These are phyloP conservation scores for Psilanteris sp. DNA, from an alignment of 1,140 invertebrate species.

Conservation along the genomic window DNA sequence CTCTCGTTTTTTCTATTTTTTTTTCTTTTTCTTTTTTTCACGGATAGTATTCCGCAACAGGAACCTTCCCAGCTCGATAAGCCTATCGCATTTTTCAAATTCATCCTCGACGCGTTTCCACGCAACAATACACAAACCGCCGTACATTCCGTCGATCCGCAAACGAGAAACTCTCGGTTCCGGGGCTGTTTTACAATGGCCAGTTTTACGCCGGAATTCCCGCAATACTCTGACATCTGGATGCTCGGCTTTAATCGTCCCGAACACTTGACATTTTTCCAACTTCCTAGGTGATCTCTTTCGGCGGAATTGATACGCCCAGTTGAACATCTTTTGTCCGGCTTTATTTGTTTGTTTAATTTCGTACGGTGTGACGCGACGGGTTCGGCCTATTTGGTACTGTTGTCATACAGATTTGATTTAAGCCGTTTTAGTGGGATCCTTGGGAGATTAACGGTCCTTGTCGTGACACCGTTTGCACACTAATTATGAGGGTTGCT, in stretches of 20 bases:
- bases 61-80: constrained; percentile 55
- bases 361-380: constrained; percentile 4
- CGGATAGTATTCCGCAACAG: constrained; percentile 36
- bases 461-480: constrained; percentile 1
- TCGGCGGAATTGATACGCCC: constrained; percentile 17
- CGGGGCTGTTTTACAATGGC: constrained; percentile 47
- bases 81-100: constrained; percentile 66
- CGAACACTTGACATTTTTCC: constrained; percentile 40
- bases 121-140: constrained; percentile 50
- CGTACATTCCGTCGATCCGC: constrained; percentile 36
- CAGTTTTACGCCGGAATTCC: constrained; percentile 24
- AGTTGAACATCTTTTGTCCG: constrained; percentile 25
- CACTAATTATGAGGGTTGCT: constrained; percentile 12
- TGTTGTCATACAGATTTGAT: constrained; percentile 17
- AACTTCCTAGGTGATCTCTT: constrained; percentile 39
- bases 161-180: constrained; percentile 23
- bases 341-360: constrained; percentile 45
- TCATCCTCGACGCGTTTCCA: constrained; percentile 63
- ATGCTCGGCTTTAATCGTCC: constrained; percentile 20
- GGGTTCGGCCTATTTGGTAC: constrained; percentile 6
- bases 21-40: too few relatives aligned
- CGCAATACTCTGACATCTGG: constrained; percentile 15
- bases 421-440: constrained; percentile 18
- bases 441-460: constrained; percentile 19
- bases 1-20: too few relatives aligned